Evolutionary conservation across 2,888 invertebrate species (phyloP).

Genomic region (Euphydryas editha): DNA sequence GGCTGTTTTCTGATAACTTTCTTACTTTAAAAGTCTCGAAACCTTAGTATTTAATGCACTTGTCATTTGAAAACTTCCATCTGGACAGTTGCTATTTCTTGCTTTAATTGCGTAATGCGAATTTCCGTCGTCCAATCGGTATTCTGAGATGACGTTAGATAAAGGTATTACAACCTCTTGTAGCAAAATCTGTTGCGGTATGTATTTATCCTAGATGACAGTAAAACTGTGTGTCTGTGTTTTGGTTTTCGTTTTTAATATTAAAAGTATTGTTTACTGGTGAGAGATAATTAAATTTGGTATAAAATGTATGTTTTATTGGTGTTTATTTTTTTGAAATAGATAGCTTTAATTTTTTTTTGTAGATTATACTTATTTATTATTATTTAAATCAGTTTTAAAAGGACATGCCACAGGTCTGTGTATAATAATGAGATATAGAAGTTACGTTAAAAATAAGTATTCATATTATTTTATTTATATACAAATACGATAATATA

Average conservation of each 20-base stretch:
- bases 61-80: conserved; percentile 51
- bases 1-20: conserved; percentile 24
- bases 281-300: no score
- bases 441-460: no score
- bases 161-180: conserved; percentile 33
- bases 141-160: conserved; percentile 39
- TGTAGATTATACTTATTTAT: no score
- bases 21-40: conserved; percentile 21
- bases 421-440: no score
- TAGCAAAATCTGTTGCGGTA: conserved; percentile 26
- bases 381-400: no score
- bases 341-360: no score
- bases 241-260: neutral
- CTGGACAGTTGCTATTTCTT: conserved; percentile 56
- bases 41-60: conserved; percentile 30
- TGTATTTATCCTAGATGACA: conserved; percentile 18
- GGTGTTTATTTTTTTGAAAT: no score
- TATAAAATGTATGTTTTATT: no score
- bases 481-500: no score
- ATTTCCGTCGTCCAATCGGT: conserved; percentile 47
- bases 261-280: neutral
- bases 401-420: no score
- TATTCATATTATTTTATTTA: no score
- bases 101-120: conserved; percentile 62
- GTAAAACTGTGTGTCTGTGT: neutral